phyloP scores from a whole-genome alignment of 2,113 vertebrate species.

The Prionailurus bengalensis region DNA sequence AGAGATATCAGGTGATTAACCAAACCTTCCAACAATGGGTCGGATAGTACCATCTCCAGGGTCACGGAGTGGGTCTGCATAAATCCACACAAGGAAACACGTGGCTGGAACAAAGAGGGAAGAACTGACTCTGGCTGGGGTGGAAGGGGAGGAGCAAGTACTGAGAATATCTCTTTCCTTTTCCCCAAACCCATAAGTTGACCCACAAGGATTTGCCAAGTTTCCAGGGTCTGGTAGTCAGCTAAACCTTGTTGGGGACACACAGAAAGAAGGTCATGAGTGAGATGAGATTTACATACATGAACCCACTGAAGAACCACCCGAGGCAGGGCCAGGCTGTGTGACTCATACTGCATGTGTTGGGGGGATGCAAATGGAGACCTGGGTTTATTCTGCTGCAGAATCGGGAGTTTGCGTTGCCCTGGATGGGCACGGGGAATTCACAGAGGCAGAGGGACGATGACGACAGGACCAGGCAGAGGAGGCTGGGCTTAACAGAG shows the following conservation, averaged over 20 bases:
- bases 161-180: background rate
- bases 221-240: background rate
- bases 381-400: background rate
- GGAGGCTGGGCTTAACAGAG: accelerated
- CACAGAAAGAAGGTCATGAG: background rate
- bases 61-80: background rate
- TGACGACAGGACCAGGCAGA: background rate
- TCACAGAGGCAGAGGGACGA: background rate
- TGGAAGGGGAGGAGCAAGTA: background rate
- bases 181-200: background rate
- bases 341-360: background rate
- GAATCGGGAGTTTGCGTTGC: background rate
- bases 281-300: background rate
- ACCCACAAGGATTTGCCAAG: background rate
- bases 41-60: background rate
- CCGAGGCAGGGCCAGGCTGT: background rate
- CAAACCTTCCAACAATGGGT: background rate
- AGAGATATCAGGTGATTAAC: constrained; percentile 54
- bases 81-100: background rate
- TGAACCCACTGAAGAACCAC: background rate
- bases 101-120: background rate
- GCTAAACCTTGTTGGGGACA: background rate
- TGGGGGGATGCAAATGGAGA: background rate
- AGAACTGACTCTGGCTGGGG: accelerated
- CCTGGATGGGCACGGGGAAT: background rate